Base-by-base conservation (phyloP, 2,888 invertebrate genomes). In the Mythimna impura region DNA sequence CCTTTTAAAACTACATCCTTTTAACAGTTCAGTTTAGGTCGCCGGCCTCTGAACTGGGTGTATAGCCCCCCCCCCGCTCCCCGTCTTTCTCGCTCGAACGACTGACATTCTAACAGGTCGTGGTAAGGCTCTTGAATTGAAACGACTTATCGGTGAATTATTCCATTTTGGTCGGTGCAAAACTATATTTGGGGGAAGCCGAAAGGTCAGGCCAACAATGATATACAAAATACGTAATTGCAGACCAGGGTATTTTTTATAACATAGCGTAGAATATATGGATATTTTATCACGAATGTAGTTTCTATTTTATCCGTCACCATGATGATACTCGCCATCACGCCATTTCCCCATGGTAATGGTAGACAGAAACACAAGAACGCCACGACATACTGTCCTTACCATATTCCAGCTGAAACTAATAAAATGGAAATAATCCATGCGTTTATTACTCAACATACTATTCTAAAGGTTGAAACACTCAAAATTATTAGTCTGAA, bases 391-490 rank as follows among this genome's bases (percentile, higher is more conserved):
- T 66, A n/a, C 40, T 6, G 40, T 58, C 30, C 25, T 30, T 52
- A 52, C 22, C 14, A 12, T 52, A 22, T 54, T 50, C 10, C 40
- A 17, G 40, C 5, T 77, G 34, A 10, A 52, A 36, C 8, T 25
- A 22, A 5, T 62, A 40, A 3, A 14, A 55, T 43, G 63, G 30
- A 66, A 30, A 43, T 52, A 36, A 52, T 60, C 30, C 71, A 67
- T 81, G 66, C 63, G 25, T 66, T n/a, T 57, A 43, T 66, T 64
- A 57, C 55, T 55, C 4, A 71, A 60, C 36, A 30, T 64, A 47
- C 66, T 67, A 76, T 55, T 58, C 50, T 80, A 78, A 47, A 9
- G 17, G 3, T 43, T 36, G 47, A 72, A 67, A 66, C 66, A 57
- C n/a, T 54, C 40, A n/a, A 36, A 25, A 54, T 50, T 63, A 64